Evolutionary conservation across 2,888 invertebrate genomes (phyloP).

Genomic region (Troides helena): DNA sequence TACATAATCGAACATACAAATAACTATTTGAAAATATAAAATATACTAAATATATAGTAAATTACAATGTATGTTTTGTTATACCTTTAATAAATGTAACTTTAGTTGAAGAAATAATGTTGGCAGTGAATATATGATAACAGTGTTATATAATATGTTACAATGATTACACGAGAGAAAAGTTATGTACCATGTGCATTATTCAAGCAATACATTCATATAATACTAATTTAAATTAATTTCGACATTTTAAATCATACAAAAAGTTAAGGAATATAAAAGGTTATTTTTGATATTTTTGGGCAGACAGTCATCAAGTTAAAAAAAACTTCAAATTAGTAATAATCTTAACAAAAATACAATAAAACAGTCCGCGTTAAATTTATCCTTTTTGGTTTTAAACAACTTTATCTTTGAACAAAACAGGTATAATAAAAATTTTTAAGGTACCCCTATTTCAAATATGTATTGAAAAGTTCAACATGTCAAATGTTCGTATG

Average conservation of each 20-base stretch:
- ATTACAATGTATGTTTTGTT: background rate
- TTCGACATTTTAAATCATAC: background rate
- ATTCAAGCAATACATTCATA: background rate
- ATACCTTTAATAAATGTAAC: background rate
- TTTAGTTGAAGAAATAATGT: background rate
- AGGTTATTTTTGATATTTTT: too few relatives aligned
- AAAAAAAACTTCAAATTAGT: too few relatives aligned
- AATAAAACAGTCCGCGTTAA: too few relatives aligned
- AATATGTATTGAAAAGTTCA: background rate
- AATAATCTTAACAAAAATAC: too few relatives aligned
- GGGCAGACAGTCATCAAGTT: too few relatives aligned
- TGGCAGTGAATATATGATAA: background rate
- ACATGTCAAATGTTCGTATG: background rate
- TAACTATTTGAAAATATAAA: background rate
- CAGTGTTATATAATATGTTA: background rate
- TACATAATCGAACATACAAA: background rate
- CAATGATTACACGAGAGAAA: background rate
- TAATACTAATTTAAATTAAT: background rate
- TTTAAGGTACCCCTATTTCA: background rate
- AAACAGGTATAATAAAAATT: background rate
- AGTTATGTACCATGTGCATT: background rate
- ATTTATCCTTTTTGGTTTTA: background rate
- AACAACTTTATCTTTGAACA: background rate
- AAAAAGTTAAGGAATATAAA: too few relatives aligned
- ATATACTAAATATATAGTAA: background rate